phyloP scores from a whole-genome alignment of 2,113 vertebrate genomes.

The Oceanites oceanicus region DNA sequence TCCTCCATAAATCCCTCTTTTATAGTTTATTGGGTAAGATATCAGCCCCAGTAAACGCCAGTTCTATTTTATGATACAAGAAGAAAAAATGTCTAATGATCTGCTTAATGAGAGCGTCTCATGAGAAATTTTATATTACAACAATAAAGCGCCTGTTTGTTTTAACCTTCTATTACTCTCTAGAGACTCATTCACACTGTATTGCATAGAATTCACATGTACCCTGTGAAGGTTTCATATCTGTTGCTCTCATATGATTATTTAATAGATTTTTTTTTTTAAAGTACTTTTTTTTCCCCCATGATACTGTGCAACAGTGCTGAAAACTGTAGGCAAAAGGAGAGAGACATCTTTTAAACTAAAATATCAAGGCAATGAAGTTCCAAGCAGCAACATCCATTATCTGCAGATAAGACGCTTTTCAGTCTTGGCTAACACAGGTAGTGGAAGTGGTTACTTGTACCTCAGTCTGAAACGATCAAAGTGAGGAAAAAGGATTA shows the following conservation, averaged over 20 bases:
- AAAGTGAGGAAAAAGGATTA: conserved; percentile 35
- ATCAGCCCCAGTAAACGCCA: not conserved
- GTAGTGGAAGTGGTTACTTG: conserved; percentile 25
- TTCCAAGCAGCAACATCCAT: not conserved
- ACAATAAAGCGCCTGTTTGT: conserved; percentile 10
- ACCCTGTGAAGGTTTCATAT: not conserved
- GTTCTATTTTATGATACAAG: not conserved
- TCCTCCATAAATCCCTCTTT: not conserved
- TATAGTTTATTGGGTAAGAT: not conserved
- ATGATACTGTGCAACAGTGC: not conserved
- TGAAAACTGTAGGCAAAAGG: not conserved
- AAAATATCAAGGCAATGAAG: not conserved
- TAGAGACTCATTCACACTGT: not conserved
- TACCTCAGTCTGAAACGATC: conserved; percentile 13
- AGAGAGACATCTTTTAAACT: not conserved
- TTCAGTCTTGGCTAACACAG: conserved; percentile 18
- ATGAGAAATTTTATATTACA: conserved; percentile 9
- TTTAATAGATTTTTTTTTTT: not conserved
- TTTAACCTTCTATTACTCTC: conserved; percentile 21
- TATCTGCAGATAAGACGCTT: conserved; percentile 10
- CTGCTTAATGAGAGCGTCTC: conserved; percentile 44
- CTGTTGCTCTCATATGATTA: not conserved
- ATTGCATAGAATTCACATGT: not conserved
- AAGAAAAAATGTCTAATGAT: conserved; percentile 7
- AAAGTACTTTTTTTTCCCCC: not conserved